phyloP scores from a whole-genome alignment of 2,113 vertebrate species.

The Malurus melanocephalus region DNA sequence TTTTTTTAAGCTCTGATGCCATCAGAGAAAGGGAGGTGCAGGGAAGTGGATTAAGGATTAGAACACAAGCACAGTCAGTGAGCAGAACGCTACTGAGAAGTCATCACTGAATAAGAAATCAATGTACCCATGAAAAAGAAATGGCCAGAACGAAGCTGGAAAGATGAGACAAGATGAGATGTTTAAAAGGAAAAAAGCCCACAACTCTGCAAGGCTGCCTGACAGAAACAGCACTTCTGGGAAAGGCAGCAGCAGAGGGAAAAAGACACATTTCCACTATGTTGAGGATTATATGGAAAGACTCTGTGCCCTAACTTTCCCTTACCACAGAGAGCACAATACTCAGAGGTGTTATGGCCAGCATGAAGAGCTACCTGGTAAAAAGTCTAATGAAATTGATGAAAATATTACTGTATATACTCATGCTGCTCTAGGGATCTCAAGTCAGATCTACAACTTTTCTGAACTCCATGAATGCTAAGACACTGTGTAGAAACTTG shows the following conservation, averaged over 20 bases:
- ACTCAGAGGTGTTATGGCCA: neutral
- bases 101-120: neutral
- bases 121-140: neutral
- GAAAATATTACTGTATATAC: neutral
- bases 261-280: neutral
- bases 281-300: neutral
- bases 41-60: neutral
- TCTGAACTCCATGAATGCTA: neutral
- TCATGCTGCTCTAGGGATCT: neutral
- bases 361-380: neutral
- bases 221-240: neutral
- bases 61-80: neutral
- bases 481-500: neutral
- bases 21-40: neutral
- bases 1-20: neutral
- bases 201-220: neutral
- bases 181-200: neutral
- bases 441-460: neutral
- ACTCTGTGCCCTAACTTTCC: fast-evolving
- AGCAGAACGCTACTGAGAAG: neutral
- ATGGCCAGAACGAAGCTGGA: neutral
- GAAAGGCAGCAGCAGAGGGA: neutral
- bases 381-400: neutral
- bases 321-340: neutral
- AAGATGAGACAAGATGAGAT: neutral